A percentile compares a stretch with the other conserved stretches of the same genome.
Conservation (phyloP, 2,113 vertebrate genomes). For the Chelonoidis abingdonii region DNA sequence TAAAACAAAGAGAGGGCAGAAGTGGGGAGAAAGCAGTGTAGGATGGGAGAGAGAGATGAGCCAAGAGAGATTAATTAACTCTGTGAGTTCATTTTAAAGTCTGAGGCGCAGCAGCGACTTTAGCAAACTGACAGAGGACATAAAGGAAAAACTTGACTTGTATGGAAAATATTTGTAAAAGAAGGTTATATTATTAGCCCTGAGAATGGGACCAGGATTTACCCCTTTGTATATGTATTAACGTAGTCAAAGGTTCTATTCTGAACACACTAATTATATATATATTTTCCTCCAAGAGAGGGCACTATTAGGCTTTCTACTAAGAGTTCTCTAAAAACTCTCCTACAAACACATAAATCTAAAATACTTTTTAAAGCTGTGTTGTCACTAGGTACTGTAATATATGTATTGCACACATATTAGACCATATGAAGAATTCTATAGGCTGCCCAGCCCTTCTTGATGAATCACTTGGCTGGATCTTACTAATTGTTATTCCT, state of each 20-base stretch:
- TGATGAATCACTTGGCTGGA: not conserved
- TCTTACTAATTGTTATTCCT: fast-evolving
- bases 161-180: too few relatives aligned
- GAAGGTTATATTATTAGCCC: too few relatives aligned
- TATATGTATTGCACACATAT: fast-evolving
- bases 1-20: too few relatives aligned
- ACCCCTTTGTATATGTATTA: not conserved
- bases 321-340: not conserved
- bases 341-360: not conserved
- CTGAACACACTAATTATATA: not conserved
- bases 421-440: fast-evolving
- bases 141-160: too few relatives aligned
- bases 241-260: not conserved
- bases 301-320: constrained; percentile 44
- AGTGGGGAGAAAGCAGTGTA: too few relatives aligned
- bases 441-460: not conserved
- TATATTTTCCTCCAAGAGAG: constrained; percentile 34
- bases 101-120: too few relatives aligned
- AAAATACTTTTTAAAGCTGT: not conserved
- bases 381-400: fast-evolving
- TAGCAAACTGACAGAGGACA: too few relatives aligned
- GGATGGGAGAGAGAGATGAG: too few relatives aligned
- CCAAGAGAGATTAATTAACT: too few relatives aligned
- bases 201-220: not conserved
- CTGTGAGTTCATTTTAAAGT: too few relatives aligned